A percentile compares a stretch with the other conserved stretches of the same genome.
These are phyloP conservation scores for Orchesellides sinensis DNA, from an alignment of 2,888 invertebrate species.

Conservation along the genomic window DNA sequence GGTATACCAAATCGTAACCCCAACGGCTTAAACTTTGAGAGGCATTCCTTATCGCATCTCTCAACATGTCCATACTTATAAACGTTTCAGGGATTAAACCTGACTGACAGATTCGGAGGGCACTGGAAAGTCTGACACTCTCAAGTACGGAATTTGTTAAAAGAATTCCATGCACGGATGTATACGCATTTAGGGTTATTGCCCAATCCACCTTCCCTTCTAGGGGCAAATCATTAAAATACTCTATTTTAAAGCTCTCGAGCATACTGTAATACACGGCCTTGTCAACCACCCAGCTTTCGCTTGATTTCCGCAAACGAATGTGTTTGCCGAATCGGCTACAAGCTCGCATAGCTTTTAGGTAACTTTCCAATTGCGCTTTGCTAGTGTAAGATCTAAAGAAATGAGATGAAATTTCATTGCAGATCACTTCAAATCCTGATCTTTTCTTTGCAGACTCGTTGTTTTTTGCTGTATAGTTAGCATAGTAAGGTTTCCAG, in stretches of 20 bases:
- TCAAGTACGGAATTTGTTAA: conserved; percentile 69
- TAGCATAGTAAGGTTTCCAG: conserved; percentile 65
- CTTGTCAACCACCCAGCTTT: conserved; percentile 68
- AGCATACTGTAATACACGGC: conserved; percentile 68
- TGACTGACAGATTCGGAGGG: conserved; percentile 54
- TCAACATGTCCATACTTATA: conserved; percentile 46
- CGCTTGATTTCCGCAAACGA: not conserved
- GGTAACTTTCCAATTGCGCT: conserved; percentile 50
- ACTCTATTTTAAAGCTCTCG: conserved; percentile 58
- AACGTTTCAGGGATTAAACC: conserved; percentile 64
- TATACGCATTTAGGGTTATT: conserved; percentile 61
- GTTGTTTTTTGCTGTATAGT: conserved; percentile 42
- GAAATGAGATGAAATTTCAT: conserved; percentile 64
- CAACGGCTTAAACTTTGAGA: not conserved
- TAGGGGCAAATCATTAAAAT: conserved; percentile 55
- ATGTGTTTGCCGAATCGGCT: conserved; percentile 27
- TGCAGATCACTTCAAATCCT: conserved; percentile 59
- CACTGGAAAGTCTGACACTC: conserved; percentile 59
- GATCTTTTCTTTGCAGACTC: conserved; percentile 40
- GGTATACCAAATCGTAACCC: conserved; percentile 43
- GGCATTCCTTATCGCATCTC: conserved; percentile 22
- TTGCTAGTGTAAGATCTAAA: conserved; percentile 52
- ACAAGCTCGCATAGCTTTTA: conserved; percentile 47
- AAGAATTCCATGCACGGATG: conserved; percentile 60
- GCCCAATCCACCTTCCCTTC: conserved; percentile 67